Evolutionary conservation across 2,888 invertebrate species (phyloP), one percentile per base, ranked within the genome.

Genomic region (Leptinotarsa rubiginosa): DNA sequence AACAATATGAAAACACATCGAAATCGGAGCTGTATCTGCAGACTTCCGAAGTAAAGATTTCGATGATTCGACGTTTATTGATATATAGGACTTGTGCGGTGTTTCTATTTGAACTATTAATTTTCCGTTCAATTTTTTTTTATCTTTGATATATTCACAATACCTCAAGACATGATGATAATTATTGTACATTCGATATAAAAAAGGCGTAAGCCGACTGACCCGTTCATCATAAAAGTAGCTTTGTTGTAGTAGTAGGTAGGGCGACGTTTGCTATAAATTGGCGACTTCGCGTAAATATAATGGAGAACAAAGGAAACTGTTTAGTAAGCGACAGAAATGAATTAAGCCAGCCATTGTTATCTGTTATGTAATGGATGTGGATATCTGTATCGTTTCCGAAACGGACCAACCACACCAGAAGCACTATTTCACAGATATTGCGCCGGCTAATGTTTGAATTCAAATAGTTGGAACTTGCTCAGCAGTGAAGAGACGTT

Each of bases 311-410:
- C 85, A 86, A 86, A 86, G 86, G 86, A 86, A 85, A 85, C 86
- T 86, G 85, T 86, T 86, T 86, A 85, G 84, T 83, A 82, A 81
- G 84, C 84, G 85, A 85, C 85, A 85, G 84, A 85, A 85, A 85
- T 86, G 85, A 86, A 86, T 87, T 86, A 86, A 87, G 85, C 84
- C 83, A 80, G 82, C 84, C 82, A 87, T 87, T 86, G 86, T 86
- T 86, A 86, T 86, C 87, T 86, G 84, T 83, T 84, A 84, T 84
- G 85, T 85, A 86, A 86, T 86, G 85, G 85, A 86, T 86, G 85
- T 84, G 85, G 84, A 85, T 86, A 84, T 84, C 84, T 83, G 82
- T 83, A 81, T 81, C 80, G 83, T 83, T 86, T 86, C 86, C 85
- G 84, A 81, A 80, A 77, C 78, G 78, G 68, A 69, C 79, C 78